phyloP scores from a whole-genome alignment of 2,888 invertebrate species.

The Cephalotes varians region DNA sequence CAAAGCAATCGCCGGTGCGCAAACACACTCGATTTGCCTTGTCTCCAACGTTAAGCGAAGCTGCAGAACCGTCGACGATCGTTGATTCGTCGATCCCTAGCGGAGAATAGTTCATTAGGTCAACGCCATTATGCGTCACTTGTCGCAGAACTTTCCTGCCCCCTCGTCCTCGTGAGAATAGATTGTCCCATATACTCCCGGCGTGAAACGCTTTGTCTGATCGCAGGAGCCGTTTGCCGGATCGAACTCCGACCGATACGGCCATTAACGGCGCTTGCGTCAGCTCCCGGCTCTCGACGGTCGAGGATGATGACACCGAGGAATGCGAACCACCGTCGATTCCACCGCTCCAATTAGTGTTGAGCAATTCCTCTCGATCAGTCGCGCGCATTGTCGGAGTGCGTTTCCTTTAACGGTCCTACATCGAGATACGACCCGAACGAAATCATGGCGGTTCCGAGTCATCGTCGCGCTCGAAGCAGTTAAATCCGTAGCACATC shows the following conservation, averaged over 20 bases:
- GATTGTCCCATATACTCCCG: slow-evolving; percentile 44
- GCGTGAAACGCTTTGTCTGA: slow-evolving; percentile 21
- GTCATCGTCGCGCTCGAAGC: slow-evolving; percentile 27
- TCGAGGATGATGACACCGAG: slow-evolving; percentile 38
- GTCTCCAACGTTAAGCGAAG: slow-evolving; percentile 30
- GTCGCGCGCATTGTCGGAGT: slow-evolving; percentile 35
- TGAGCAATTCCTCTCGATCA: slow-evolving; percentile 37
- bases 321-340: slow-evolving; percentile 26
- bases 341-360: slow-evolving; percentile 49
- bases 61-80: slow-evolving; percentile 15
- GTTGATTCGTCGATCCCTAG: slow-evolving; percentile 28
- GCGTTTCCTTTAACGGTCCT: slow-evolving; percentile 50
- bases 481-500: slow-evolving; percentile 30
- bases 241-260: slow-evolving; percentile 44
- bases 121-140: slow-evolving; percentile 62
- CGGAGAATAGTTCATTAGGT: slow-evolving; percentile 71
- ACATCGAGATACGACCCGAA: slow-evolving; percentile 20
- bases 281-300: slow-evolving; percentile 39
- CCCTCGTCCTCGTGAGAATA: slow-evolving; percentile 60
- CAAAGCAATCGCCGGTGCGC: slow-evolving; percentile 59
- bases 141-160: slow-evolving; percentile 30
- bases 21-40: slow-evolving; percentile 65
- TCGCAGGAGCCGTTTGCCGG: slow-evolving; percentile 31
- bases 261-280: slow-evolving; percentile 49
- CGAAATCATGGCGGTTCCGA: slow-evolving; percentile 26